Percentiles rank a stretch among this genome's conserved stretches.
These are phyloP conservation scores for Danio jaintianensis DNA, from an alignment of 2,797 vertebrate genomes.

Conservation along the genomic window DNA sequence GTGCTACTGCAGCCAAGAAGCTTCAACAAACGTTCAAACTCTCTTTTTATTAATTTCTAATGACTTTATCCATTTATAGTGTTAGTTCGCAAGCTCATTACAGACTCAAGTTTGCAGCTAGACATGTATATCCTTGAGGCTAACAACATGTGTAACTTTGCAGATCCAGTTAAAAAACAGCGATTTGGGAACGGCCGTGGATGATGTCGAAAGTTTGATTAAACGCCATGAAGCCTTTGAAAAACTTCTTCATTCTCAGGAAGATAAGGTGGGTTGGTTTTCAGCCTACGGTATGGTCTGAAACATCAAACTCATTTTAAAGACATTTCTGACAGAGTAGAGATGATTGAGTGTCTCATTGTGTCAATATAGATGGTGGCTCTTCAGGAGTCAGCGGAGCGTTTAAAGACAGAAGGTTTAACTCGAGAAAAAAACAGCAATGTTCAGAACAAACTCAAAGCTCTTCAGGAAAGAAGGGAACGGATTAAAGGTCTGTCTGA, in stretches of 20 bases:
- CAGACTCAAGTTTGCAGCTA: background rate
- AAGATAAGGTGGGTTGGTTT: slow-evolving; percentile 83
- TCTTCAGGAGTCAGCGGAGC: slow-evolving; percentile 79
- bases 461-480: slow-evolving; percentile 69
- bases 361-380: slow-evolving; percentile 74
- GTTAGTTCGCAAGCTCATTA: background rate
- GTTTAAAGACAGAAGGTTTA: slow-evolving; percentile 66
- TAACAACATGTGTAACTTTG: slow-evolving; percentile 19
- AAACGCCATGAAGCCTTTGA: slow-evolving; percentile 88
- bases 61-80: background rate
- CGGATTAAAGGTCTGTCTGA: slow-evolving; percentile 80
- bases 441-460: slow-evolving; percentile 72
- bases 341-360: background rate
- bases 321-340: background rate
- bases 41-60: too few relatives aligned
- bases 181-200: slow-evolving; percentile 80
- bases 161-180: slow-evolving; percentile 85
- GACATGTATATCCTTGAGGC: background rate
- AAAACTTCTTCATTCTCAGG: slow-evolving; percentile 87
- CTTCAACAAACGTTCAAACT: too few relatives aligned
- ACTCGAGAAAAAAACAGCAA: slow-evolving; percentile 68
- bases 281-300: background rate
- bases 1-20: slow-evolving; percentile 12
- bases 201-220: slow-evolving; percentile 85
- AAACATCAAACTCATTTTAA: background rate